Base-by-base conservation (phyloP, 2,888 invertebrate species). In the Neoscelio sp. region DNA sequence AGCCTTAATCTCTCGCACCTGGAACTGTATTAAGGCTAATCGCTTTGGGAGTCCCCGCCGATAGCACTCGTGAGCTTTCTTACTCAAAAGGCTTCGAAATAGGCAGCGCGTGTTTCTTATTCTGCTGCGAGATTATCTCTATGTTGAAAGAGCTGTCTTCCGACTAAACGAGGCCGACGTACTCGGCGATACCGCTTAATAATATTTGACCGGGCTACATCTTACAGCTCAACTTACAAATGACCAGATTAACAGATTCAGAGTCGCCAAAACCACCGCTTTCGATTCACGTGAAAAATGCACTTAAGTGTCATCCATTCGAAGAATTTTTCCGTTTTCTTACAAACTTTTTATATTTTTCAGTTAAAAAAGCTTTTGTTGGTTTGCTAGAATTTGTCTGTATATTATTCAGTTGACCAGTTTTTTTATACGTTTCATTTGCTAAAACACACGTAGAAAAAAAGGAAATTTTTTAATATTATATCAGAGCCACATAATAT, bases 171-270 rank as follows among this genome's bases (percentile, higher is more conserved):
- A 58, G 35, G 10, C 64, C 78, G 78, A 67, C 76, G 35, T 52
- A 56, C 58, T 79, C 67, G 50, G 58, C 20, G 70, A 68, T 71
- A 81, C 74, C 79, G 83, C 83, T 83, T 86, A 87, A 86, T 87
- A 85, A 86, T 84, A 86, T 87, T 89, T 88, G 86, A 87, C 85
- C 83, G 81, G 85, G 79, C 85, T 84, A 82, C 82, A 84, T 86
- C 87, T 87, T 84, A 84, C 82, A 81, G 85, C 79, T 82, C 76
- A 84, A 86, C 84, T 86, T 84, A 86, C 83, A 87, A 88, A 88
- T 87, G 84, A 82, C 82, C 83, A 85, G 88, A 89, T 89, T 88
- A 89, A 80, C 67, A 71, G 83, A 85, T 85, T 80, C 83, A 78
- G 81, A 80, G 30, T 76, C 60, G 73, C 78, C 81, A 81, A 80